phyloP scores from a whole-genome alignment of 2,888 invertebrate genomes.

The Hypomecis punctinalis region DNA sequence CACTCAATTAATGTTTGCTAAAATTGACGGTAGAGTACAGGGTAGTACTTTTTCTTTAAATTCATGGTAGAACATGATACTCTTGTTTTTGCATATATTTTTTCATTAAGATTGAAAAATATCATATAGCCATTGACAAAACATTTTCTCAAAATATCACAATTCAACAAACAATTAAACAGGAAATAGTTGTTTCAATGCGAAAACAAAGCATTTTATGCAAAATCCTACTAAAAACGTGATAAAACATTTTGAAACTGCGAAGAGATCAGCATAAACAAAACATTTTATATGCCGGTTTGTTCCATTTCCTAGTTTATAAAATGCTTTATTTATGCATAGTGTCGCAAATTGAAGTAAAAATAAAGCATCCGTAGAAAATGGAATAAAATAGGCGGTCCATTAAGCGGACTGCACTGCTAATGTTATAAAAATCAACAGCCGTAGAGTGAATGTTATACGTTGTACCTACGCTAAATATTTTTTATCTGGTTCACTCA shows the following conservation, averaged over 20 bases:
- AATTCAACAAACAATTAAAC: background rate
- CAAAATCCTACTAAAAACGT: conserved; percentile 9
- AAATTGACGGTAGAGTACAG: too few species aligned
- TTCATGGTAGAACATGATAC: too few species aligned
- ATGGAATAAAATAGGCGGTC: background rate
- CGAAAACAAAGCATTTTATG: background rate
- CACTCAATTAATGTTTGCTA: too few species aligned
- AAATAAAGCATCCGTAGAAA: conserved; percentile 2
- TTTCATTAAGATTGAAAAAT: too few species aligned
- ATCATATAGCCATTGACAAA: too few species aligned
- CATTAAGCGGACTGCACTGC: conserved; percentile 11
- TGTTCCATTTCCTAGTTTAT: too few species aligned
- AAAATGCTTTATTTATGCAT: too few species aligned
- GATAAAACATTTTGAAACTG: conserved; percentile 14
- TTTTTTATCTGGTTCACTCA: too few species aligned
- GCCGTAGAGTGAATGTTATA: background rate
- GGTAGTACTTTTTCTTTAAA: too few species aligned
- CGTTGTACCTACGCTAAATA: too few species aligned
- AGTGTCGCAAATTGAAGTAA: conserved; percentile 15
- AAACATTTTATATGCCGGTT: conserved; percentile 16
- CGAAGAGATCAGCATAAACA: conserved; percentile 3
- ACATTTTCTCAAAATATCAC: too few species aligned
- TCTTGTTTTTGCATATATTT: too few species aligned
- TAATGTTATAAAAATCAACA: conserved; percentile 9
- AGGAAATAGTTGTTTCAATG: background rate